Evolutionary conservation across 2,113 vertebrate species (phyloP).

Genomic region (Cepphus grylle): DNA sequence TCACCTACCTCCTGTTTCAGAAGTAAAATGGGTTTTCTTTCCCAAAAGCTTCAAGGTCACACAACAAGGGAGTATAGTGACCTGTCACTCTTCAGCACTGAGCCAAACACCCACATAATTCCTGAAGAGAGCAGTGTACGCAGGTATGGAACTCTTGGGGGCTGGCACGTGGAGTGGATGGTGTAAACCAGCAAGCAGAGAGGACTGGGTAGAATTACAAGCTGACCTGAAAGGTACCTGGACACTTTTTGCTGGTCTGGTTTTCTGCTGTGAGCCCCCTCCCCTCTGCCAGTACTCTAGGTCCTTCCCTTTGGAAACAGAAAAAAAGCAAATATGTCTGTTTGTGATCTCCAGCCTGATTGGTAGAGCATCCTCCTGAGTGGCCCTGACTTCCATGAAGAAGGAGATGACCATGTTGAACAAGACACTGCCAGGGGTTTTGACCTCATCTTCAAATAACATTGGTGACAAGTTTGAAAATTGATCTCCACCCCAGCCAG

Average conservation of each 20-base stretch:
- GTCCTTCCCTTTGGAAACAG: background rate
- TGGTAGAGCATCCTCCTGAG: background rate
- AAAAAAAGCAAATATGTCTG: background rate
- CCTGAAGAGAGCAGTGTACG: background rate
- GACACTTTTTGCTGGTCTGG: background rate
- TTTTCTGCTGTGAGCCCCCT: background rate
- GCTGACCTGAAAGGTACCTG: background rate
- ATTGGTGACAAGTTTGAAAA: background rate
- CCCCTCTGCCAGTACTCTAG: background rate
- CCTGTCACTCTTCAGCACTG: background rate
- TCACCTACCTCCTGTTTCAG: background rate
- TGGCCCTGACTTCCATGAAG: background rate
- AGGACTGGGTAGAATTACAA: background rate
- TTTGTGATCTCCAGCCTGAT: background rate
- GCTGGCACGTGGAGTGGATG: rapidly evolving
- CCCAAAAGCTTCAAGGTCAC: background rate
- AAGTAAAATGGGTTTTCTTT: background rate
- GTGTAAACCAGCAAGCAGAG: background rate
- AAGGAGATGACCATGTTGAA: background rate
- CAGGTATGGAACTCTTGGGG: background rate
- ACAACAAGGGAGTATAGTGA: background rate
- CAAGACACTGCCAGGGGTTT: background rate
- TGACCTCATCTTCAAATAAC: background rate
- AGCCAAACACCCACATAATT: background rate
- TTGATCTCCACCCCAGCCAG: background rate